These are phyloP conservation scores for Norana najaformis DNA, from an alignment of 2,888 invertebrate species.

Conservation along the genomic window DNA sequence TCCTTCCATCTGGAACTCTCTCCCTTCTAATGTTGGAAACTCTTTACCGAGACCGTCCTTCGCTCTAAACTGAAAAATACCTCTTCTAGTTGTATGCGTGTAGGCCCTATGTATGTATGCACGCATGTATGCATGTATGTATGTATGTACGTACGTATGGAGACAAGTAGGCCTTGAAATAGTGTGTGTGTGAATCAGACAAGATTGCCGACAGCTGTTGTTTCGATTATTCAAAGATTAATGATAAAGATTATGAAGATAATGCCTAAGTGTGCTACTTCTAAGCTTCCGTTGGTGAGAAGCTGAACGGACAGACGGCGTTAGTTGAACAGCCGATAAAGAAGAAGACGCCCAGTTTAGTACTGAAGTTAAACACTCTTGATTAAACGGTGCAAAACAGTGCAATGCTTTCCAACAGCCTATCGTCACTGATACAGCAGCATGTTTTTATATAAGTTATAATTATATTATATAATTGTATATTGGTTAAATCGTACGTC, in stretches of 20 bases:
- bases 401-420: too few species aligned
- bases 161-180: neutral
- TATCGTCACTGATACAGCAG: too few species aligned
- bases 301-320: neutral
- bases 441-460: too few species aligned
- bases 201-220: neutral
- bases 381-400: neutral
- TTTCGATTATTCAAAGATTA: conserved; percentile 5
- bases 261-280: neutral
- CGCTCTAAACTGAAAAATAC: too few species aligned
- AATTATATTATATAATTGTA: neutral
- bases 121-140: too few species aligned
- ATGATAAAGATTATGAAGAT: neutral
- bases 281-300: neutral
- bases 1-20: too few species aligned
- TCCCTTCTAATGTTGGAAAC: too few species aligned
- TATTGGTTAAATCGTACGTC: neutral
- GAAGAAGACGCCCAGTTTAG: neutral
- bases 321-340: neutral
- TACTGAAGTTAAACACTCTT: neutral
- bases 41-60: too few species aligned
- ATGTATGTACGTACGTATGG: neutral
- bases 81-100: too few species aligned
- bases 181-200: neutral
- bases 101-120: too few species aligned